Base-by-base conservation (phyloP, 2,888 invertebrate genomes). In the Ditylenchus weischeri region DNA sequence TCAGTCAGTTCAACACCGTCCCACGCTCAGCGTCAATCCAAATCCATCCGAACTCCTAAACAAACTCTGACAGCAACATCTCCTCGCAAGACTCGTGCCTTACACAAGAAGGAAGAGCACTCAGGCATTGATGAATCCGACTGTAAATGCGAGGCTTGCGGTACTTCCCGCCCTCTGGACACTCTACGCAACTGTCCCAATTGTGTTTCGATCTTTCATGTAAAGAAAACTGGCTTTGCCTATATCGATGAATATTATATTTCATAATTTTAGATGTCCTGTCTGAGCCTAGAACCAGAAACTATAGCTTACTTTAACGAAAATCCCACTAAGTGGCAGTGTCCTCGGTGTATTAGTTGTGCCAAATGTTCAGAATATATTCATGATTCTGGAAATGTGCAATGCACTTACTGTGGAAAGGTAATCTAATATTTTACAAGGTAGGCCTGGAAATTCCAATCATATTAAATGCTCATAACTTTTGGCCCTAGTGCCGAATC, bases 331-430 rank as follows among this genome's bases (percentile, higher is more conserved):
- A 62, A 43, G 23, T 66, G 66, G 66, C 51, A 48, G 23, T 66
- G 66, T 57, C 61, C 66, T 29, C 54, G 57, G 15, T 66, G 66
- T 48, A n/a, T 57, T 15, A 23, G 19, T 8, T 66, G 66, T 38
- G 54, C 50, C 13, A 18, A 36, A n/a, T 66, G 66, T 21, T 29
- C 13, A 18, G 57, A 65, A 13, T 70, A 69, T 57, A 71, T 77
- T 51, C 58, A 29, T 23, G 77, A 77, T 64, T 65, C 72, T 4
- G 13, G 11, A 8, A 77, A 77, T 50, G 57, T 71, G 8, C 75
- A 76, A 48, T 77, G 77, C 62, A 29, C 19, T 11, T 36, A 19
- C 1, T 77, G 77, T 47, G 62, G 66, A 0, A 54, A 58, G 8
- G 73, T 43, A 29, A n/a, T n/a, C n/a, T 38, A 8, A 11, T 38